phyloP scores from a whole-genome alignment of 64 coral and sea anemone genomes.

The Cladopsammia gracilis region DNA sequence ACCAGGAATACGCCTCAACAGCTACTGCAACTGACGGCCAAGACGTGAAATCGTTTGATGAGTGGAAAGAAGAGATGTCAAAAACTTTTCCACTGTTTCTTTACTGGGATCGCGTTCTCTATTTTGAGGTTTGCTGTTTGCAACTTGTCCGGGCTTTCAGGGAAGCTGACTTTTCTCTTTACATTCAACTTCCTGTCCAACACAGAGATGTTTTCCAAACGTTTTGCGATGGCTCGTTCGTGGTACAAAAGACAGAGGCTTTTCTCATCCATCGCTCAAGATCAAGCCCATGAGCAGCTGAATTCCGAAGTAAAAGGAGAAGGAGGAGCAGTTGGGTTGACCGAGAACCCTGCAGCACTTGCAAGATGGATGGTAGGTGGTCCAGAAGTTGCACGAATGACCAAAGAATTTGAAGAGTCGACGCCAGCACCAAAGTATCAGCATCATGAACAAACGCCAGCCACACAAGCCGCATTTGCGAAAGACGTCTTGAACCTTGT shows the following conservation, averaged over 20 bases:
- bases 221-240: neutral
- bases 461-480: neutral
- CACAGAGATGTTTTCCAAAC: neutral
- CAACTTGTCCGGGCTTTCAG: slow-evolving; percentile 17
- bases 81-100: slow-evolving; percentile 1
- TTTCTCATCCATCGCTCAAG: neutral
- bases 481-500: slow-evolving; percentile 20
- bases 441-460: slow-evolving; percentile 38
- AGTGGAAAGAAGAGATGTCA: slow-evolving; percentile 46
- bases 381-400: neutral
- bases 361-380: neutral
- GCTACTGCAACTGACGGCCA: slow-evolving; percentile 1
- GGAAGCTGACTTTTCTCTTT: neutral
- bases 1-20: slow-evolving; percentile 21
- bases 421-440: neutral
- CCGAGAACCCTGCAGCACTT: neutral
- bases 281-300: neutral
- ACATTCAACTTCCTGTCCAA: slow-evolving; percentile 6
- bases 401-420: neutral
- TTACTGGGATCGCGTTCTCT: slow-evolving; percentile 14
- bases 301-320: neutral
- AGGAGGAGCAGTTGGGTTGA: neutral
- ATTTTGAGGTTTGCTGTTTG: neutral
- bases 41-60: slow-evolving; percentile 13
- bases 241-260: neutral